Percentiles rank a stretch among this genome's conserved stretches.
phyloP scores from a whole-genome alignment of 1,140 invertebrate species.

The Philopotamus ludificatus region DNA sequence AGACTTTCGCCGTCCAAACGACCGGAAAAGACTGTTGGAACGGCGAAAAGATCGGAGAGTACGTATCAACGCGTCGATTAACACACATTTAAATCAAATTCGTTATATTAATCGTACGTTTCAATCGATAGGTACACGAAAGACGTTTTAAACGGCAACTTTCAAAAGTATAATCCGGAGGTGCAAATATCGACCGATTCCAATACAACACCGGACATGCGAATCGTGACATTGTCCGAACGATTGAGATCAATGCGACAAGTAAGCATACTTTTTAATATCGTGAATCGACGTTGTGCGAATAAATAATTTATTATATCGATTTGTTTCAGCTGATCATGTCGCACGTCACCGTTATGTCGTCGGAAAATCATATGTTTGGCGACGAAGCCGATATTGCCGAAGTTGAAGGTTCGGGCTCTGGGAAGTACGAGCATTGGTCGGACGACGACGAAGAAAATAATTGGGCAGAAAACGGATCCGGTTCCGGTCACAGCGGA shows the following conservation, averaged over 20 bases:
- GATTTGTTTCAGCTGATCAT: slow-evolving; percentile 47
- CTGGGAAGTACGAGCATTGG: too few relatives aligned
- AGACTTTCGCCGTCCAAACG: slow-evolving; percentile 59
- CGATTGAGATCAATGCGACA: slow-evolving; percentile 51
- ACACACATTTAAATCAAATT: neutral
- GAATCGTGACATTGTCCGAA: slow-evolving; percentile 49
- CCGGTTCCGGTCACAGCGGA: slow-evolving; percentile 45
- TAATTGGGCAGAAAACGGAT: slow-evolving; percentile 48
- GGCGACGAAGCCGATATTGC: slow-evolving; percentile 50
- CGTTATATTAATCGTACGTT: slow-evolving; percentile 2
- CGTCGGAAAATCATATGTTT: slow-evolving; percentile 53
- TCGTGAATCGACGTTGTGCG: neutral
- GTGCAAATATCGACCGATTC: slow-evolving; percentile 35
- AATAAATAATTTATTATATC: slow-evolving; percentile 3
- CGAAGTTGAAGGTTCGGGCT: slow-evolving; percentile 47
- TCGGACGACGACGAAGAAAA: slow-evolving; percentile 46
- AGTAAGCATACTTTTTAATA: slow-evolving; percentile 41
- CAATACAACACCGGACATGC: slow-evolving; percentile 41
- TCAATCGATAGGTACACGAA: slow-evolving; percentile 49
- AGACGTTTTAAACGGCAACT: slow-evolving; percentile 48
- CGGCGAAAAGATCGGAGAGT: slow-evolving; percentile 72
- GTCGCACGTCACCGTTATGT: slow-evolving; percentile 44
- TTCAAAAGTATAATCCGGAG: slow-evolving; percentile 55
- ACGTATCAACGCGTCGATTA: slow-evolving; percentile 50
- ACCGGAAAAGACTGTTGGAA: slow-evolving; percentile 72